A percentile compares a stretch with the other conserved stretches of the same genome.
Conservation (phyloP, 2,888 invertebrate genomes). For the Zygogramma bicolorata region DNA sequence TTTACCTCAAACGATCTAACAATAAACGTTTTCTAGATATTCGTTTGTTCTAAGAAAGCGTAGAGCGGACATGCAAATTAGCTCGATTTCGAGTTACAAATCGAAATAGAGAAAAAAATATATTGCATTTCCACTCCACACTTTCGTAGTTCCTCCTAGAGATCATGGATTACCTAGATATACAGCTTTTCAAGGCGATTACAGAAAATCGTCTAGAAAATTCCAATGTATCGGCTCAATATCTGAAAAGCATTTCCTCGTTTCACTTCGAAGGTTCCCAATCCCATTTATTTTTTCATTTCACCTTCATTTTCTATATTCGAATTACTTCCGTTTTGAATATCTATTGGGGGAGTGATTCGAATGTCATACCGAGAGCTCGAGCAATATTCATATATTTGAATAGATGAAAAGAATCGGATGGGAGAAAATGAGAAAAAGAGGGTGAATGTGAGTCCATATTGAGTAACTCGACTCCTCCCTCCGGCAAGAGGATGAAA, state of each 20-base stretch:
- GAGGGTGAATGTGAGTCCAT: neutral
- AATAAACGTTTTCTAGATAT: too few relatives aligned
- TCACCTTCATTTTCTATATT: constrained; percentile 39
- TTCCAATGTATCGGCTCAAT: constrained; percentile 22
- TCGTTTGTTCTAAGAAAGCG: too few relatives aligned
- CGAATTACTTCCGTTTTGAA: constrained; percentile 37
- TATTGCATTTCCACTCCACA: too few relatives aligned
- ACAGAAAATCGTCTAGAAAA: neutral
- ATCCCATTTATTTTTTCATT: constrained; percentile 39
- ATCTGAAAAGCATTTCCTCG: constrained; percentile 20
- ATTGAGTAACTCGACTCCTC: neutral
- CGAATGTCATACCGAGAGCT: neutral
- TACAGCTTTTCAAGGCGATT: neutral
- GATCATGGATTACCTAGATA: neutral
- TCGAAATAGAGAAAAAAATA: too few relatives aligned
- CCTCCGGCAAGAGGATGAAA: too few relatives aligned
- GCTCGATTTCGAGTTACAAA: too few relatives aligned
- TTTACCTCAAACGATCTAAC: too few relatives aligned
- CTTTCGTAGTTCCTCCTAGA: too few relatives aligned
- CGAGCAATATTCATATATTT: constrained; percentile 20
- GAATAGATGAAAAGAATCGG: neutral
- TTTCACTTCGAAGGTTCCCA: constrained; percentile 15
- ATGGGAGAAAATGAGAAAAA: neutral
- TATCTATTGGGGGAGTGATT: neutral
- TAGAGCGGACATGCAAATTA: too few relatives aligned